A percentile compares a stretch with the other conserved stretches of the same genome.
Conservation (phyloP, 2,113 vertebrate species). For the Pluvialis apricaria region DNA sequence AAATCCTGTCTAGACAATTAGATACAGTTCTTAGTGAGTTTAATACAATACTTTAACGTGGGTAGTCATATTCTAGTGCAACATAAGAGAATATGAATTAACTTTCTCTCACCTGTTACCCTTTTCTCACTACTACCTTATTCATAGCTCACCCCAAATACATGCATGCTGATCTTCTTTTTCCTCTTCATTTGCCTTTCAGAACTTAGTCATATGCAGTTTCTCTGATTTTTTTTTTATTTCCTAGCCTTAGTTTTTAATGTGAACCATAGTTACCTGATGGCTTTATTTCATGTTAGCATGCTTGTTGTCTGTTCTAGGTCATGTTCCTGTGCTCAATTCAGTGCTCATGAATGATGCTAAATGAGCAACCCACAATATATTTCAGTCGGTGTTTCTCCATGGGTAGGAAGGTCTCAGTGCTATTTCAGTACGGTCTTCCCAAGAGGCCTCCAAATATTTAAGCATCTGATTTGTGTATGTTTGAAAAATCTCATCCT, state of each 20-base stretch:
- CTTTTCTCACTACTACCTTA: background rate
- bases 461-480: background rate
- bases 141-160: background rate
- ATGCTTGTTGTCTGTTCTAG: background rate
- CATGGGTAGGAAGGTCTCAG: background rate
- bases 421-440: background rate
- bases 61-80: background rate
- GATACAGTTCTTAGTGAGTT: background rate
- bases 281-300: background rate
- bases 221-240: background rate
- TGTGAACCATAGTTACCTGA: background rate
- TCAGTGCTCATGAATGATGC: background rate
- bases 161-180: rapidly evolving
- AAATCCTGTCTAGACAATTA: background rate
- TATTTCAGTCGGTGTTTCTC: background rate
- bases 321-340: background rate
- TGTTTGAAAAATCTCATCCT: background rate
- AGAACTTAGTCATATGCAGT: background rate
- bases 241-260: background rate
- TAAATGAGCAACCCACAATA: background rate
- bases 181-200: background rate
- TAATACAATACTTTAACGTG: background rate
- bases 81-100: background rate
- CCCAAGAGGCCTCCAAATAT: background rate
- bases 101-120: background rate